Evolutionary conservation across 2,888 invertebrate species (phyloP).

Genomic region (Ischnus inquisitorius): DNA sequence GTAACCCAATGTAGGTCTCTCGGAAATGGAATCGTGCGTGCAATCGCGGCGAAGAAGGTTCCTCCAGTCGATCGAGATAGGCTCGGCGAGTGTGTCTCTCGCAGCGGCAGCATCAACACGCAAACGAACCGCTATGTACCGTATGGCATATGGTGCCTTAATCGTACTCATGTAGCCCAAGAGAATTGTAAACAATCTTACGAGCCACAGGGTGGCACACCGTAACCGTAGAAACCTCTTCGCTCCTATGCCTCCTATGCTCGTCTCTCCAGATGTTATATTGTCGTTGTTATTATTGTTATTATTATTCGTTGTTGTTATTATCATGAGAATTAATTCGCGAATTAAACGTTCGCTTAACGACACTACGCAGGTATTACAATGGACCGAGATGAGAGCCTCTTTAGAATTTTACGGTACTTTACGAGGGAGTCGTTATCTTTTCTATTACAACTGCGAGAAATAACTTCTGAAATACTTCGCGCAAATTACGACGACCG

Average conservation of each 20-base stretch:
- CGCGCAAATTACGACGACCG: slow-evolving; percentile 8
- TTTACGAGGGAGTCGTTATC: slow-evolving; percentile 18
- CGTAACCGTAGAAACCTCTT: background rate
- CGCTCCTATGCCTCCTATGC: background rate
- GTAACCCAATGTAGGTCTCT: slow-evolving; percentile 60
- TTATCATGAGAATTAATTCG: slow-evolving; percentile 25
- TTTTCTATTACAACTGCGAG: background rate
- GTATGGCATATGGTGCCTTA: slow-evolving; percentile 58
- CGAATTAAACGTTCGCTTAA: slow-evolving; percentile 32
- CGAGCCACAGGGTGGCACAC: slow-evolving; percentile 48
- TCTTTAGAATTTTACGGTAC: background rate
- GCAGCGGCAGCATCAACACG: slow-evolving; percentile 55
- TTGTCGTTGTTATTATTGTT: slow-evolving; percentile 15
- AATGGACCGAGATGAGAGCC: background rate
- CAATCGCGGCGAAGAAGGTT: slow-evolving; percentile 43
- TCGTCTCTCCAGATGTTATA: slow-evolving; percentile 32
- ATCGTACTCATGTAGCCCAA: slow-evolving; percentile 58
- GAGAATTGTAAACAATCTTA: slow-evolving; percentile 66
- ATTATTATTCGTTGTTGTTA: slow-evolving; percentile 1
- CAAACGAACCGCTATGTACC: slow-evolving; percentile 63
- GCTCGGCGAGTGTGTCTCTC: slow-evolving; percentile 38
- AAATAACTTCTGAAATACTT: background rate
- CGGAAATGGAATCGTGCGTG: slow-evolving; percentile 65
- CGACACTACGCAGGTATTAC: slow-evolving; percentile 22
- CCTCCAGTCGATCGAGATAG: slow-evolving; percentile 54